Evolutionary conservation across 1,140 invertebrate genomes (phyloP).

Genomic region (Lordiphosa mommai): DNA sequence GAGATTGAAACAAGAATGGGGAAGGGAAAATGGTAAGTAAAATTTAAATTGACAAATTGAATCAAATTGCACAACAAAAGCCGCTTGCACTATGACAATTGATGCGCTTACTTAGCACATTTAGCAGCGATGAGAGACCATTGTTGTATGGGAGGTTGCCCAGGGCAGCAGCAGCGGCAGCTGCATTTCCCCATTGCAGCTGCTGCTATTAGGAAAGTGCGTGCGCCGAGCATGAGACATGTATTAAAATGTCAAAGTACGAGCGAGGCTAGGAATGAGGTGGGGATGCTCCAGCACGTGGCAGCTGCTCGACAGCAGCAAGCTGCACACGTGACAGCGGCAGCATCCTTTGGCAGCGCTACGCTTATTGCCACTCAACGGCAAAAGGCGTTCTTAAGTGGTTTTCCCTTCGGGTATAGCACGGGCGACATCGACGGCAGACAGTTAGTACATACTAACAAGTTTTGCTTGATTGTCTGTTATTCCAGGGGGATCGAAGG

Average conservation of each 20-base stretch:
- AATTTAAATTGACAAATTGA: slow-evolving; percentile 31
- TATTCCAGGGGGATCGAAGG: too few species aligned
- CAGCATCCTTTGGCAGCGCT: not conserved
- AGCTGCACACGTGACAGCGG: not conserved
- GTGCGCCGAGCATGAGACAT: too few species aligned
- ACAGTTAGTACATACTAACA: too few species aligned
- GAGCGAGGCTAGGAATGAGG: too few species aligned
- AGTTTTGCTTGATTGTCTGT: too few species aligned
- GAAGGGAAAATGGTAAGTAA: too few species aligned
- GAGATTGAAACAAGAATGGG: not conserved
- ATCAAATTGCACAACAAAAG: too few species aligned
- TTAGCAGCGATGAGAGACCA: slow-evolving; percentile 7
- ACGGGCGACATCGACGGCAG: too few species aligned
- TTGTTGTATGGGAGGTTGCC: too few species aligned
- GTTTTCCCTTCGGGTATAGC: not conserved
- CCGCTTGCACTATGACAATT: slow-evolving; percentile 57
- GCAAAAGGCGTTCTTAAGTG: slow-evolving; percentile 1
- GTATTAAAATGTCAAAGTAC: too few species aligned
- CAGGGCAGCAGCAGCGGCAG: slow-evolving; percentile 13
- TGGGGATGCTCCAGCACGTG: too few species aligned
- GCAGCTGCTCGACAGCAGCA: slow-evolving; percentile 5
- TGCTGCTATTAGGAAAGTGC: slow-evolving; percentile 9
- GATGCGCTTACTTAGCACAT: slow-evolving; percentile 73
- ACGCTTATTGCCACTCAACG: slow-evolving; percentile 11
- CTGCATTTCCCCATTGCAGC: not conserved